A percentile compares a stretch with the other conserved stretches of the same genome.
phyloP scores from a whole-genome alignment of 2,113 vertebrate genomes.

The Copsychus sechellarum region DNA sequence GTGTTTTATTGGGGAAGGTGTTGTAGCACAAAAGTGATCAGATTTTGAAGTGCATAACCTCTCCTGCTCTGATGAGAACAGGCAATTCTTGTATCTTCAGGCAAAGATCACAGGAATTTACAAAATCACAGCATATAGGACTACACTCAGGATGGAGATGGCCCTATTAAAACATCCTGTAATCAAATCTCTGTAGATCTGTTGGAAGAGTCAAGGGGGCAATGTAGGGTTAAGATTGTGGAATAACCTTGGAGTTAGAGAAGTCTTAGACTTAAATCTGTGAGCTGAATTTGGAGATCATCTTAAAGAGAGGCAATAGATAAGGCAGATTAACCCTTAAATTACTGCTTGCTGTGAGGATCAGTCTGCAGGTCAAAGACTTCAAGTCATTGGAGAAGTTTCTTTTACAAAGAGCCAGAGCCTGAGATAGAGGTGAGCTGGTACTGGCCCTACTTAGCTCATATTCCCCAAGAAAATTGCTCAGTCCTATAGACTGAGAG shows the following conservation, averaged over 20 bases:
- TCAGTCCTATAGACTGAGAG: neutral
- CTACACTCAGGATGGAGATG: neutral
- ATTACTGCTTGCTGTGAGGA: neutral
- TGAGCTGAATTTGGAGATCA: neutral
- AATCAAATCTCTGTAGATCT: neutral
- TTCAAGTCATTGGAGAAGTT: neutral
- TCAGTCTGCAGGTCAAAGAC: neutral
- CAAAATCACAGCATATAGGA: neutral
- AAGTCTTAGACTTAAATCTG: neutral
- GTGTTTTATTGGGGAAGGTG: neutral
- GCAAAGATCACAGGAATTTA: neutral
- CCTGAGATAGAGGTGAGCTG: neutral
- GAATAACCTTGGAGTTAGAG: neutral
- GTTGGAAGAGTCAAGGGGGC: neutral
- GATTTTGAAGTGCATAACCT: neutral
- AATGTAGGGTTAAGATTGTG: neutral
- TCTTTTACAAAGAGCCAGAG: neutral
- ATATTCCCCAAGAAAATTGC: constrained; percentile 9
- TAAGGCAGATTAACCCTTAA: neutral
- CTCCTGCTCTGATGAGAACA: neutral
- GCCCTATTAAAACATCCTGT: neutral
- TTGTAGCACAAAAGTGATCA: neutral
- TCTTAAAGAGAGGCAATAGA: neutral
- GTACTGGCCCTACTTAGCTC: neutral
- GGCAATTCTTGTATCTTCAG: neutral